Evolutionary conservation across 2,888 invertebrate genomes (phyloP).

Genomic region (Apotomis turbidana): DNA sequence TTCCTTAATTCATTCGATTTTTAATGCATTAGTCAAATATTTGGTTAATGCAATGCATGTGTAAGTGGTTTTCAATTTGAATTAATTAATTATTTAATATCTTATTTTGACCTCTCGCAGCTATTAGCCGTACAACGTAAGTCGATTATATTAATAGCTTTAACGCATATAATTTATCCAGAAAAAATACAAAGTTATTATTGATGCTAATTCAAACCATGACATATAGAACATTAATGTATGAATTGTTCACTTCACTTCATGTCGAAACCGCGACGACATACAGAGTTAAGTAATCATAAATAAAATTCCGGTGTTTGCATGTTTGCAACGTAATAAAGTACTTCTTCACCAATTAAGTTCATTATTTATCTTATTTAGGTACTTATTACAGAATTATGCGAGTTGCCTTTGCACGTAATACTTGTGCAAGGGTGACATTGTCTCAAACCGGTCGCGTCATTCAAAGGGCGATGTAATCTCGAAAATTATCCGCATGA

Average conservation of each 20-base stretch:
- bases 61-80: conserved; percentile 12
- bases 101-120: neutral
- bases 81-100: conserved; percentile 16
- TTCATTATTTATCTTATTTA: conserved; percentile 1
- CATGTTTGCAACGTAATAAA: neutral
- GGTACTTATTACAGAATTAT: conserved; percentile 20
- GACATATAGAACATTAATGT: too few species aligned
- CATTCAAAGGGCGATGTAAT: conserved; percentile 29
- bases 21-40: conserved; percentile 27
- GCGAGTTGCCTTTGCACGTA: conserved; percentile 4
- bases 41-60: conserved; percentile 2
- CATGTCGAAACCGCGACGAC: too few species aligned
- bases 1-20: conserved; percentile 25
- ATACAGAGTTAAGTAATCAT: too few species aligned
- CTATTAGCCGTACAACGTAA: neutral
- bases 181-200: too few species aligned
- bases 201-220: too few species aligned
- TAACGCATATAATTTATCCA: neutral
- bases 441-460: conserved; percentile 23
- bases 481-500: conserved; percentile 23
- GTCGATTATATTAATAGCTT: neutral
- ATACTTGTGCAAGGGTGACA: conserved; percentile 19
- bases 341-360: conserved; percentile 1
- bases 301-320: too few species aligned
- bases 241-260: too few species aligned